Conservation (phyloP, 2,888 invertebrate species). For the Eupithecia tripunctaria region DNA sequence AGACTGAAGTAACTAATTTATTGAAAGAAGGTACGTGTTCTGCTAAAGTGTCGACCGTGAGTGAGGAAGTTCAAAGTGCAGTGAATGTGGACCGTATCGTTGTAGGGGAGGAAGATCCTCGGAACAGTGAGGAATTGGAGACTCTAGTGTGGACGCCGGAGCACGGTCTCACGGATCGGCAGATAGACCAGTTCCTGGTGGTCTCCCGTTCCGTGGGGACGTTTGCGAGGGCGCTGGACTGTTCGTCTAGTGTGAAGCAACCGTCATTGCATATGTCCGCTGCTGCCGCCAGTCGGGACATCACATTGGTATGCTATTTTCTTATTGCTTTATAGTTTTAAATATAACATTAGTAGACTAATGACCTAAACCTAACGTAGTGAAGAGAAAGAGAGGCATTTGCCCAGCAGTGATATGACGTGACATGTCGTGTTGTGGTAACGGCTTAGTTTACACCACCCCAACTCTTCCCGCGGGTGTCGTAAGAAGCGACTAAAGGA, state of each 20-base stretch:
- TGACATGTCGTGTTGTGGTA: too few relatives aligned
- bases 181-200: slow-evolving; percentile 99
- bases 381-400: too few relatives aligned
- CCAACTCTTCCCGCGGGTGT: too few relatives aligned
- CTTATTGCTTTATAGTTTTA: too few relatives aligned
- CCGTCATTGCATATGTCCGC: slow-evolving; percentile 99
- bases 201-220: slow-evolving; percentile 98
- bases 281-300: slow-evolving; percentile 99
- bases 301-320: slow-evolving; percentile 89
- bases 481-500: too few relatives aligned
- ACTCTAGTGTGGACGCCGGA: slow-evolving; percentile 97
- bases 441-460: too few relatives aligned
- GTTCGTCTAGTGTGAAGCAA: slow-evolving; percentile 98
- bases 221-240: slow-evolving; percentile 99
- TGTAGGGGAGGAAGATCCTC: slow-evolving; percentile 85
- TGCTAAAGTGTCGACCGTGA: slow-evolving; percentile 33
- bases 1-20: slow-evolving; percentile 95
- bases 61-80: slow-evolving; percentile 28
- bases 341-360: too few relatives aligned
- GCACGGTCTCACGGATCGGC: slow-evolving; percentile 95
- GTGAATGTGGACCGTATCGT: slow-evolving; percentile 42
- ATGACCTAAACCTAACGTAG: too few relatives aligned
- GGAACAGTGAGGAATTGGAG: slow-evolving; percentile 92
- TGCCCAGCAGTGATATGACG: too few relatives aligned
- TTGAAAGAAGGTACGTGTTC: slow-evolving; percentile 88